Percentiles rank a stretch among this genome's conserved stretches.
These are phyloP conservation scores for Hedya salicella DNA, from an alignment of 2,888 invertebrate genomes.

Conservation along the genomic window DNA sequence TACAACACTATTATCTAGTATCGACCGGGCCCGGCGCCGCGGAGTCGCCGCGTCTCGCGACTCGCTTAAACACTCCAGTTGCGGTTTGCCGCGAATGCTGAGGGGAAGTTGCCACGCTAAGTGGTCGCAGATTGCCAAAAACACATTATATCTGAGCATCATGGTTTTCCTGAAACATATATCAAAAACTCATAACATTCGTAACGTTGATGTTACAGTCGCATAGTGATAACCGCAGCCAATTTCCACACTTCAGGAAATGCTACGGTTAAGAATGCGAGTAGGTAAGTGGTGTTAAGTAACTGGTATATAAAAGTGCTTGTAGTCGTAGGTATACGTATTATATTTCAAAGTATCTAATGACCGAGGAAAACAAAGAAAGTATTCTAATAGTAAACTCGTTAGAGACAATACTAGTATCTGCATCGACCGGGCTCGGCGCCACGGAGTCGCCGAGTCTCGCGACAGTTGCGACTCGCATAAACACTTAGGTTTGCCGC, in stretches of 20 bases:
- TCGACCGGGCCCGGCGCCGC: constrained; percentile 67
- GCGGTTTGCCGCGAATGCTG: constrained; percentile 10
- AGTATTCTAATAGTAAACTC: too few species aligned
- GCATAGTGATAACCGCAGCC: too few species aligned
- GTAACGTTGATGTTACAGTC: too few species aligned
- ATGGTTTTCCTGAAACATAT: too few species aligned
- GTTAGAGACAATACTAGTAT: constrained; percentile 1
- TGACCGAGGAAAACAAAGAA: too few species aligned
- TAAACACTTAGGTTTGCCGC: not conserved
- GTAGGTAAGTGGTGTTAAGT: too few species aligned
- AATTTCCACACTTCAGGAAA: too few species aligned
- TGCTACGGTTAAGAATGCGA: too few species aligned
- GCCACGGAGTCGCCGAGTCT: constrained; percentile 59
- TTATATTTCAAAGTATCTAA: too few species aligned
- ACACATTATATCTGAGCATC: not conserved
- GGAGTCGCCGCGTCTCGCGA: constrained; percentile 55
- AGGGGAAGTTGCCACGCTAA: constrained; percentile 12
- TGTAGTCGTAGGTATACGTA: too few species aligned
- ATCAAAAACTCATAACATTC: too few species aligned
- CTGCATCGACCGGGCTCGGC: constrained; percentile 66
- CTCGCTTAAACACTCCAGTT: not conserved
- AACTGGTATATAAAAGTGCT: too few species aligned
- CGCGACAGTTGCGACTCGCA: constrained; percentile 46
- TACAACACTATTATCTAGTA: constrained; percentile 48
- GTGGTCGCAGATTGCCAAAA: constrained; percentile 7